A percentile compares a stretch with the other conserved stretches of the same genome.
Conservation (phyloP, 2,113 vertebrate genomes). For the Rhinopithecus roxellana region DNA sequence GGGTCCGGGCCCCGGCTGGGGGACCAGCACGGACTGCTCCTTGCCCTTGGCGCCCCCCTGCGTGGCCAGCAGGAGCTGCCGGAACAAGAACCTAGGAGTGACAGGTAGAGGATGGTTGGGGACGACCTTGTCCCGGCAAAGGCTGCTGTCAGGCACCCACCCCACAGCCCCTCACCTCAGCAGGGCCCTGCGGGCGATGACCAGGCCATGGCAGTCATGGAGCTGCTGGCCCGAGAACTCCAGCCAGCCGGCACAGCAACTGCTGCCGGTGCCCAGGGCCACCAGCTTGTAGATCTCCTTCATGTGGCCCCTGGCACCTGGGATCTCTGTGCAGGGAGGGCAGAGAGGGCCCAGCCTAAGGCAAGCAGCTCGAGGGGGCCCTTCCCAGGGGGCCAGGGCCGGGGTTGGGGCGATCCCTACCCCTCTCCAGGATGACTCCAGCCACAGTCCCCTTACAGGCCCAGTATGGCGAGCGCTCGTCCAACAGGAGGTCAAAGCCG, state of each 20-base stretch:
- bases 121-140: accelerated
- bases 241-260: constrained; percentile 83
- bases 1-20: constrained; percentile 64
- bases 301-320: not conserved
- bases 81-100: constrained; percentile 88
- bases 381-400: accelerated
- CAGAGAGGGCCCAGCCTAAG: not conserved
- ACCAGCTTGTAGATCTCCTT: constrained; percentile 87
- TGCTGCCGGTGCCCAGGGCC: constrained; percentile 86
- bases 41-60: constrained; percentile 78
- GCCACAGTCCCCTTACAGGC: constrained; percentile 87
- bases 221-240: constrained; percentile 86
- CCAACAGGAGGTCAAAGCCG: constrained; percentile 85
- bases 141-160: accelerated
- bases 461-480: constrained; percentile 75
- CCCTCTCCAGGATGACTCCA: constrained; percentile 88
- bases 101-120: not conserved
- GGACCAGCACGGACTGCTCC: constrained; percentile 85
- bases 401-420: constrained; percentile 71
- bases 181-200: constrained; percentile 89
- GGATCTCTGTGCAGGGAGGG: constrained; percentile 66
- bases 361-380: too few species aligned
- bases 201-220: constrained; percentile 88
- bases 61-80: constrained; percentile 89
- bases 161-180: constrained; percentile 81